Evolutionary conservation across 1,140 invertebrate species (phyloP), one percentile per base, ranked within the genome.

Genomic region (Dolichoris vasculosae): DNA sequence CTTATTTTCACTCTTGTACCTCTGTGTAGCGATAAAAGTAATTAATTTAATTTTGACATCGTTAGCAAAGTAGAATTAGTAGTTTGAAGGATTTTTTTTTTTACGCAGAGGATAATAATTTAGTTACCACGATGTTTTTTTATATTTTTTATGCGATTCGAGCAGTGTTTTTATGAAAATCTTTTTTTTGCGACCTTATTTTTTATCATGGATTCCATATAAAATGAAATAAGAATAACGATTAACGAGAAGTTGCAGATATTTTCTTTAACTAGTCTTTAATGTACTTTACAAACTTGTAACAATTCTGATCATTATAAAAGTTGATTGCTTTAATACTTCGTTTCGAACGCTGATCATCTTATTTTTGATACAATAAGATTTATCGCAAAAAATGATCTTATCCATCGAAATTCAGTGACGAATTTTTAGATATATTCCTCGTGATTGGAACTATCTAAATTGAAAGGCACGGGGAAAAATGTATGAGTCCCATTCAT

Each of bases 41-140:
- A 73, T 73, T 73, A 15, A 67, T 67, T 67, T 43, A 43, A 38
- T 43, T 43, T 73, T 8, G 69, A 3, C 23, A 13, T 43, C 43
- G 20, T 43, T 43, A 26, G 7, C 9, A 32, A 69, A 15, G 4
- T 43, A 38, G 6, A 43, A 40, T 4, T 73, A n/a, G n/a, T 43
- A 43, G 26, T 73, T 8, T 71, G 4, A 0, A 4, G 9, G 13
- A n/a, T n/a, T 73, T 35, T 11, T 43, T 73, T 40, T 73, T 2
- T 43, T 38, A 43, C 23, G 0, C 30, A n/a, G 23, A 43, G 38
- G 17, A 43, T 43, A 43, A 43, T 73, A 43, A 73, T 73, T 2
- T 73, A 73, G 26, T 73, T 73, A 40, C 38, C 30, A 43, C n/a
- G 38, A 73, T 73, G 9, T 43, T 73, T n/a, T n/a, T n/a, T 73